Evolutionary conservation across 2,888 invertebrate species (phyloP).

Genomic region (Cataglyphis livida): DNA sequence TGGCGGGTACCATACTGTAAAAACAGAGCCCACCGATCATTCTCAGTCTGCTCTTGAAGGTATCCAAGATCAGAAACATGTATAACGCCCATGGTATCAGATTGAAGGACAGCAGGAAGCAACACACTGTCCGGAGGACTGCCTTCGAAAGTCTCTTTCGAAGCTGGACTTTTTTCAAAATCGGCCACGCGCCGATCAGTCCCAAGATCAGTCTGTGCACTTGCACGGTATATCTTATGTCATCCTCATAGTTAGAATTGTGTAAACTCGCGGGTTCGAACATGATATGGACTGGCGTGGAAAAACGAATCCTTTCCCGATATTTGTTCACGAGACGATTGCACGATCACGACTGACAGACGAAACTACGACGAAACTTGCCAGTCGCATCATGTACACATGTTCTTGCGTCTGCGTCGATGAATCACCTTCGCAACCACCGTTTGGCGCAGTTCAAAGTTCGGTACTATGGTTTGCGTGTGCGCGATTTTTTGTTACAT

Average conservation of each 20-base stretch:
- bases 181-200: constrained; percentile 70
- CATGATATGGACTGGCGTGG: neutral
- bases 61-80: constrained; percentile 66
- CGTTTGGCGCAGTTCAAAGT: neutral
- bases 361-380: constrained; percentile 1
- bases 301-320: neutral
- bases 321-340: constrained; percentile 1
- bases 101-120: constrained; percentile 69
- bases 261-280: neutral
- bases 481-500: neutral
- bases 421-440: neutral
- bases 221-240: constrained; percentile 64
- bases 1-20: constrained; percentile 66
- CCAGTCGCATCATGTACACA: neutral
- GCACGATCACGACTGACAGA: constrained; percentile 15
- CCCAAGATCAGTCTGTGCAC: constrained; percentile 63
- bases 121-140: neutral
- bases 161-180: neutral
- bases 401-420: constrained; percentile 7
- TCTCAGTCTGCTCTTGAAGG: constrained; percentile 53
- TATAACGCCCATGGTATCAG: constrained; percentile 69
- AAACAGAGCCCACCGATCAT: constrained; percentile 71
- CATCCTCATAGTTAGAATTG: constrained; percentile 21
- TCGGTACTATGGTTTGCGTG: neutral
- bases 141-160: neutral